Percentiles rank a stretch among this genome's conserved stretches.
Conservation (phyloP, 1,140 invertebrate genomes). For the Maniola jurtina region DNA sequence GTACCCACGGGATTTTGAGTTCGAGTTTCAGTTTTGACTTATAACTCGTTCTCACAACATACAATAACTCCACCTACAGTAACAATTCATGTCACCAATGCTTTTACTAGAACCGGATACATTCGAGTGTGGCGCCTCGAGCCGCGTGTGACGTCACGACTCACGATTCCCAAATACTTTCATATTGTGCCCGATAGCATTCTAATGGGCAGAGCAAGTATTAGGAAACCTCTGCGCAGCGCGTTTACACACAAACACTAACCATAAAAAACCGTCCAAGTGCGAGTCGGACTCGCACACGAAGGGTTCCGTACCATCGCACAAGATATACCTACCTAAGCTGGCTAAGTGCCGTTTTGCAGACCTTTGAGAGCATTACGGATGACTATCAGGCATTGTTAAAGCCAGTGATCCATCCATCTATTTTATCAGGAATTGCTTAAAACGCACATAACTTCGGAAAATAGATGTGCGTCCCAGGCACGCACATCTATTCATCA, state of each 20-base stretch:
- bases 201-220: slow-evolving; percentile 17
- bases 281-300: background rate
- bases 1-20: too few relatives aligned
- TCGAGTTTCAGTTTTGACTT: too few relatives aligned
- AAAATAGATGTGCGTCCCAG: too few relatives aligned
- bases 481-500: too few relatives aligned
- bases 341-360: too few relatives aligned
- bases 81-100: background rate
- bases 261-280: background rate
- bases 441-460: too few relatives aligned
- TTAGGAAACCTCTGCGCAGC: slow-evolving; percentile 18
- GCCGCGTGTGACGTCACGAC: slow-evolving; percentile 12
- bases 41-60: background rate
- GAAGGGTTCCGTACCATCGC: too few relatives aligned
- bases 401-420: too few relatives aligned
- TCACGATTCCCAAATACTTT: slow-evolving; percentile 12
- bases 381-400: too few relatives aligned
- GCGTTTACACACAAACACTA: background rate
- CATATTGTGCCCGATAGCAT: slow-evolving; percentile 18
- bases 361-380: too few relatives aligned
- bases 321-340: too few relatives aligned
- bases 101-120: slow-evolving; percentile 18
- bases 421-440: too few relatives aligned
- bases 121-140: slow-evolving; percentile 1
- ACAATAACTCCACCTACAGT: background rate